Evolutionary conservation across 2,113 vertebrate genomes (phyloP).

Genomic region (Alectura lathami): DNA sequence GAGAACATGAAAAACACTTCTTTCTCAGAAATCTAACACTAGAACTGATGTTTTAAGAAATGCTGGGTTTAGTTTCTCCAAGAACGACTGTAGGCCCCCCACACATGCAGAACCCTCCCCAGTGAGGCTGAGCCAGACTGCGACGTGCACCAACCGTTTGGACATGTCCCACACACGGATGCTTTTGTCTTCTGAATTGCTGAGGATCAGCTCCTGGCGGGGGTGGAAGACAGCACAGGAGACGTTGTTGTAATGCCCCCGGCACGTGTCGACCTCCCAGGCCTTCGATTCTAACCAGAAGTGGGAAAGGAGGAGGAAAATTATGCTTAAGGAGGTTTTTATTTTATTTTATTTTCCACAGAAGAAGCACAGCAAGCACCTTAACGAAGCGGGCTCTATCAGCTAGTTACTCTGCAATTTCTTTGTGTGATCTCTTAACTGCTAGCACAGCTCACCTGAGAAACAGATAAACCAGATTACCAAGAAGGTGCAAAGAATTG

Average conservation of each 20-base stretch:
- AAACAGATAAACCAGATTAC: too few species aligned
- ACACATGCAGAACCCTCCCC: fast-evolving
- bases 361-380: neutral
- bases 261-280: constrained; percentile 96
- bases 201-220: constrained; percentile 95
- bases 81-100: neutral
- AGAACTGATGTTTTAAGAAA: neutral
- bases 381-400: neutral
- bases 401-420: neutral
- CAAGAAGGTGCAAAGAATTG: neutral
- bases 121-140: fast-evolving
- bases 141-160: constrained; percentile 74
- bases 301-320: neutral
- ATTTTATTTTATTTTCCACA: too few species aligned
- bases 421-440: neutral
- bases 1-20: neutral
- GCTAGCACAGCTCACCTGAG: neutral
- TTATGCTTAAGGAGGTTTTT: neutral
- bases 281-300: constrained; percentile 88
- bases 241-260: constrained; percentile 98
- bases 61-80: neutral
- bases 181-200: constrained; percentile 98
- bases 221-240: constrained; percentile 98
- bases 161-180: constrained; percentile 99
- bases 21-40: neutral